These are phyloP conservation scores for Pollenia angustigena DNA, from an alignment of 2,888 invertebrate genomes.

Conservation along the genomic window DNA sequence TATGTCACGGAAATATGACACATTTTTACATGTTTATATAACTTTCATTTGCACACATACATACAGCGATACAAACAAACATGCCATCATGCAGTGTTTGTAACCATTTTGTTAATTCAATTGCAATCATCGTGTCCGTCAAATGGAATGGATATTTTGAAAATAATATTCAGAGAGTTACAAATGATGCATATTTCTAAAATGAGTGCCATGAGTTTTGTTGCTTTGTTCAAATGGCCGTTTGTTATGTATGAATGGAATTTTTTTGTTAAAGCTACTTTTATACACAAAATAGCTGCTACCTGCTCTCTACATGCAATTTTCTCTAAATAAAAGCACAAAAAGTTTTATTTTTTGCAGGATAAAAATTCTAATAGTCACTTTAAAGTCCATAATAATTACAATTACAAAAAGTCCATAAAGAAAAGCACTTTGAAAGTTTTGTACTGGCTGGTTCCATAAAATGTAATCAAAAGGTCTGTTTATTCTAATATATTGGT, in stretches of 20 bases:
- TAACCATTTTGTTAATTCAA: constrained; percentile 35
- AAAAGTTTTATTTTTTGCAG: not conserved
- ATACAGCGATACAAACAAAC: not conserved
- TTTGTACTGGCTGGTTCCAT: constrained; percentile 19
- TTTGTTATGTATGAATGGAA: not conserved
- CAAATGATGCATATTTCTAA: constrained; percentile 9
- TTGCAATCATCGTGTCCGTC: constrained; percentile 22
- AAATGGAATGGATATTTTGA: constrained; percentile 21
- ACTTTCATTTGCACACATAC: not conserved
- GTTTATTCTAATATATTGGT: not conserved
- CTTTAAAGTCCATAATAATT: constrained; percentile 39
- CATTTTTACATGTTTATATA: constrained; percentile 43
- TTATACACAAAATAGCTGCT: not conserved
- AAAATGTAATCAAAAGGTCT: not conserved
- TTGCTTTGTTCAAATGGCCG: not conserved
- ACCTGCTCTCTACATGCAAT: not conserved
- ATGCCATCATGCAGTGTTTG: not conserved
- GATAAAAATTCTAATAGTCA: constrained; percentile 1
- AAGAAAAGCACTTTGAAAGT: constrained; percentile 1
- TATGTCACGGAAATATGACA: constrained; percentile 69
- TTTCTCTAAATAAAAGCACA: not conserved
- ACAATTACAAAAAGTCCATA: not conserved
- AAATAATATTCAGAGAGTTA: not conserved
- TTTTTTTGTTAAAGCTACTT: constrained; percentile 1
- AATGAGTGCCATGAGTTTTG: constrained; percentile 11